phyloP scores from a whole-genome alignment of 2,113 vertebrate genomes.

The Tympanuchus pallidicinctus region DNA sequence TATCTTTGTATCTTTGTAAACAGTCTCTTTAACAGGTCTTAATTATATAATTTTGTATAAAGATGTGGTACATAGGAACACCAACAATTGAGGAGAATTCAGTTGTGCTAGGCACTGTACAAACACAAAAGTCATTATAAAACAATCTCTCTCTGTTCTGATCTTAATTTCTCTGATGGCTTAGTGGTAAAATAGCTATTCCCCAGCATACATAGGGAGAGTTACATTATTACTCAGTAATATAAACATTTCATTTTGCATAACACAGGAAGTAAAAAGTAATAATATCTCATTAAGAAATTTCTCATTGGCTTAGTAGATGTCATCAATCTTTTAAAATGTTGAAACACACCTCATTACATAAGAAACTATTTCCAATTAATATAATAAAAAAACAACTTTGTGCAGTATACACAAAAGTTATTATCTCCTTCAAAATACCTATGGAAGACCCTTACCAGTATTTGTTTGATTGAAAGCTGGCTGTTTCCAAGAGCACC shows the following conservation, averaged over 20 bases:
- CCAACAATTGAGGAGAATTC: not conserved
- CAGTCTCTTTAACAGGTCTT: not conserved
- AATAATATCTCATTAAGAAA: conserved; percentile 60
- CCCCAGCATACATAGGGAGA: conserved; percentile 37
- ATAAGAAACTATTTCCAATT: conserved; percentile 6
- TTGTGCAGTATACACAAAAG: not conserved
- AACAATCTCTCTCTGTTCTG: conserved; percentile 29
- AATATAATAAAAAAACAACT: not conserved
- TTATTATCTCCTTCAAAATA: not conserved
- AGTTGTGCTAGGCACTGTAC: conserved; percentile 4
- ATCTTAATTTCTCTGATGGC: conserved; percentile 21
- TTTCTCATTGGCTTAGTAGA: conserved; percentile 28
- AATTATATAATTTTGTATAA: not conserved
- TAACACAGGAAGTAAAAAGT: conserved; percentile 21
- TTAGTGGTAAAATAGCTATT: conserved; percentile 18
- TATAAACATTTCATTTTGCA: conserved; percentile 60
- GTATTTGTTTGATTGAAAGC: not conserved
- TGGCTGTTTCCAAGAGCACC: not conserved
- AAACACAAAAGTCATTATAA: conserved; percentile 34
- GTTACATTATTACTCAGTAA: conserved; percentile 30
- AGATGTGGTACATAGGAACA: not conserved
- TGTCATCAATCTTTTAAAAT: conserved; percentile 43
- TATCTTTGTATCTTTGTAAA: not conserved
- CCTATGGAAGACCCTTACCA: not conserved
- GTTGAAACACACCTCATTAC: conserved; percentile 1